A percentile compares a stretch with the other conserved stretches of the same genome.
Evolutionary conservation across 2,888 invertebrate genomes (phyloP).

Genomic region (Acheta domesticus): DNA sequence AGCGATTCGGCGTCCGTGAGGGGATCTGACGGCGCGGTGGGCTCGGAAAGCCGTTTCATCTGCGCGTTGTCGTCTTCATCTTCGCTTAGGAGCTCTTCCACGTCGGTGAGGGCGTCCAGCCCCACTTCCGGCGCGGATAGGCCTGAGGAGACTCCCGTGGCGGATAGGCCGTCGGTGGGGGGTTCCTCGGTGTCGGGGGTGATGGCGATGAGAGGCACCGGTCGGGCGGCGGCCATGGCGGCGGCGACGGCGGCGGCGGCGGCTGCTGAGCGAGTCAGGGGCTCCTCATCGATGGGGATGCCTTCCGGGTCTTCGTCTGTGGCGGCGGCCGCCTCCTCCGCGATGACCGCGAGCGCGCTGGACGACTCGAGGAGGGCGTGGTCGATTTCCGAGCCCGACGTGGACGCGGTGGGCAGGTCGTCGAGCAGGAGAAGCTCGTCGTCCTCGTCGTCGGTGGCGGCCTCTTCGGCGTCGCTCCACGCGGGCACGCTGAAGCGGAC

Average conservation of each 20-base stretch:
- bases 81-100: background rate
- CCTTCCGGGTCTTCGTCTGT: slow-evolving; percentile 38
- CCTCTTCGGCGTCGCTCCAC: slow-evolving; percentile 20
- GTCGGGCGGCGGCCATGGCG: slow-evolving; percentile 19
- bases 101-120: slow-evolving; percentile 23
- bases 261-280: slow-evolving; percentile 21
- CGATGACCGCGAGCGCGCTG: slow-evolving; percentile 33
- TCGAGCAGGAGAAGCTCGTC: slow-evolving; percentile 28
- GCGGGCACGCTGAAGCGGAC: slow-evolving; percentile 18
- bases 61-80: background rate
- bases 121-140: background rate
- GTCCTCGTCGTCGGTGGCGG: slow-evolving; percentile 30
- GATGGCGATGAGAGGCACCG: slow-evolving; percentile 46
- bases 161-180: background rate
- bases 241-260: background rate
- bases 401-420: slow-evolving; percentile 34
- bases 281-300: slow-evolving; percentile 37
- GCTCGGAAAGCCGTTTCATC: background rate
- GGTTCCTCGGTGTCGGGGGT: slow-evolving; percentile 43
- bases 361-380: slow-evolving; percentile 37
- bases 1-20: background rate
- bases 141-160: background rate
- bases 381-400: slow-evolving; percentile 37
- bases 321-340: slow-evolving; percentile 36
- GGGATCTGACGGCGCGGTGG: background rate